Evolutionary conservation across 2,797 vertebrate species (phyloP), one percentile per base, ranked within the genome.

Genomic region (Girardinus metallicus): DNA sequence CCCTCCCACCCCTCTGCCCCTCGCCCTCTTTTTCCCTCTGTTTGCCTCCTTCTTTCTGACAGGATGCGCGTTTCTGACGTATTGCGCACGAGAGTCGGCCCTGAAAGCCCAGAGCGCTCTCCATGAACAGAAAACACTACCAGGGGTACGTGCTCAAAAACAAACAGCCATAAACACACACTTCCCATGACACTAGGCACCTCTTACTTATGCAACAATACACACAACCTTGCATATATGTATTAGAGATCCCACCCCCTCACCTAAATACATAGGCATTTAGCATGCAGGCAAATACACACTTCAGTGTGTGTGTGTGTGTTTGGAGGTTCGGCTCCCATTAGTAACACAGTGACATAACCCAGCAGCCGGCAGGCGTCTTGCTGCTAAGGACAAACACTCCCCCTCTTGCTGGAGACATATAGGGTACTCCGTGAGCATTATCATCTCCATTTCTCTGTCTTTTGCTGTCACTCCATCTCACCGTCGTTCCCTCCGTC

Each of bases 61-160:
- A 95, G 95, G 94, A 92, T 95, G 93, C 93, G 94, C 94, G 29
- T 95, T 95, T 90, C 94, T 94, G 95, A 97, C 97, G 41, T 97
- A 97, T 94, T 97, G 97, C 87, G 96, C 97, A 43, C 96, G 97
- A 81, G 97, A 97, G 85, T 98, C 97, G 5, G 97, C 97, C 64
- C 94, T 97, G 94, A 97, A 97, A 94, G 97, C 97, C 92, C 97
- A 97, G 95, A 97, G 96, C 70, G 97, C 97, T 78, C 95, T 97
- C 83, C 97, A 97, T 51, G 97, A 98, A 94, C 97, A 97, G 95
- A 97, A 97, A 94, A 98, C 97, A 5, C 95, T 97, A 89, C 97
- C 97, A 55, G 97, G 97, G 96, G 97, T 98, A 93, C 97, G 96
- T 96, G 76, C 83, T 81, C 80, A 80, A 78, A 47, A 88, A 77